Evolutionary conservation across 1,140 invertebrate species (phyloP).

Genomic region (Drosophila micromelanica): DNA sequence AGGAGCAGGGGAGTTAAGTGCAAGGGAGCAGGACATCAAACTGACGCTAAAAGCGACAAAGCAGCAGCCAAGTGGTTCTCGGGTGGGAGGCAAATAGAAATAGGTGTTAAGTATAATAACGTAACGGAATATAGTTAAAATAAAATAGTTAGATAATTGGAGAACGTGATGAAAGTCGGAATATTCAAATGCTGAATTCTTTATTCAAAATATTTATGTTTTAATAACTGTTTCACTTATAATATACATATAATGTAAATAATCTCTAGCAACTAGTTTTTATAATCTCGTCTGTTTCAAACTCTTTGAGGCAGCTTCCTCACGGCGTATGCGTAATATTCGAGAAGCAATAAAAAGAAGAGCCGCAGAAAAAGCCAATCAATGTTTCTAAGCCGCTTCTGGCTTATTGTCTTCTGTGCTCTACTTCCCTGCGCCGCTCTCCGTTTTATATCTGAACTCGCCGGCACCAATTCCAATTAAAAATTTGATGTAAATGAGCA

Average conservation of each 20-base stretch:
- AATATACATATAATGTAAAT: too few species aligned
- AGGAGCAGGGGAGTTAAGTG: constrained; percentile 1
- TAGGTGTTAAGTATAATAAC: background rate
- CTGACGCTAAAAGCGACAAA: constrained; percentile 22
- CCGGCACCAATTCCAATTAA: constrained; percentile 71
- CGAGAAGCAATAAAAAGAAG: background rate
- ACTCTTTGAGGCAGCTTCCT: background rate
- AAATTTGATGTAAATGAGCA: constrained; percentile 81
- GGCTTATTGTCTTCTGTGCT: constrained; percentile 35
- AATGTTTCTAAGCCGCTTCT: constrained; percentile 34
- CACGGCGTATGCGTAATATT: constrained; percentile 2
- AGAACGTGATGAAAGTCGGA: too few species aligned
- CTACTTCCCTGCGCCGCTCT: constrained; percentile 9
- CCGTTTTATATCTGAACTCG: constrained; percentile 13
- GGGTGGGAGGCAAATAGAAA: background rate
- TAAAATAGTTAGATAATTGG: too few species aligned
- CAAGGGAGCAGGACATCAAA: background rate
- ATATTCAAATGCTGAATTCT: too few species aligned
- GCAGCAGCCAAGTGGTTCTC: constrained; percentile 11
- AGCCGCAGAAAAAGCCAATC: constrained; percentile 22
- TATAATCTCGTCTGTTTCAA: too few species aligned
- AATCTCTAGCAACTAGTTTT: too few species aligned
- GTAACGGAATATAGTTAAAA: too few species aligned
- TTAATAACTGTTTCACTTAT: too few species aligned
- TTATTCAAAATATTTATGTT: too few species aligned